Evolutionary conservation across 2,113 vertebrate genomes (phyloP).

Genomic region (Crotalus horridus): DNA sequence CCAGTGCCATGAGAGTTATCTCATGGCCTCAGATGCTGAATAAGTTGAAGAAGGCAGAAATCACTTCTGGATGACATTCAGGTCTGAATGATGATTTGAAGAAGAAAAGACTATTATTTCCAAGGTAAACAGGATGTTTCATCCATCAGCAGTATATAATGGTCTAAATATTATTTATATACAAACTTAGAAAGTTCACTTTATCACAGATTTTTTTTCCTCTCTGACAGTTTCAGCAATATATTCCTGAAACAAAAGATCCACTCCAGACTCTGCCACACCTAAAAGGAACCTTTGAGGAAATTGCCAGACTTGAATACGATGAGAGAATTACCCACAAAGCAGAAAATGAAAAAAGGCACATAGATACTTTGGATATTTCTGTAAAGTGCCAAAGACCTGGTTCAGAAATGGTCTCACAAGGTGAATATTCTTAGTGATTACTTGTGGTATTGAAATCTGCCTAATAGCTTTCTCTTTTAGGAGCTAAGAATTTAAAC

Average conservation of each 20-base stretch:
- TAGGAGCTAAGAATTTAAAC: slow-evolving; percentile 61
- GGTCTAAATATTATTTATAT: slow-evolving; percentile 59
- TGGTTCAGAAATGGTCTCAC: slow-evolving; percentile 78
- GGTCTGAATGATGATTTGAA: slow-evolving; percentile 70
- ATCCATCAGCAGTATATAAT: slow-evolving; percentile 52
- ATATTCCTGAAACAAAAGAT: slow-evolving; percentile 70
- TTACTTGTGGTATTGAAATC: slow-evolving; percentile 72
- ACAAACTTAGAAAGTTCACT: slow-evolving; percentile 58
- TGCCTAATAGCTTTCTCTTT: slow-evolving; percentile 70
- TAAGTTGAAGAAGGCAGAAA: slow-evolving; percentile 73
- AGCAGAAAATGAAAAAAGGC: slow-evolving; percentile 79
- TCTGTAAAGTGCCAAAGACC: slow-evolving; percentile 75
- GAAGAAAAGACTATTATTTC: slow-evolving; percentile 75
- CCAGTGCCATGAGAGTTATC: slow-evolving; percentile 76
- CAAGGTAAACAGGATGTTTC: slow-evolving; percentile 76
- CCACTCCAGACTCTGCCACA: slow-evolving; percentile 51
- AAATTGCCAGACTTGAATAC: slow-evolving; percentile 75
- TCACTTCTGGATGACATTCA: slow-evolving; percentile 78
- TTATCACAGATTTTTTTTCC: slow-evolving; percentile 44
- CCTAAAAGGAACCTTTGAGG: slow-evolving; percentile 73
- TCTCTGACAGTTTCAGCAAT: slow-evolving; percentile 53
- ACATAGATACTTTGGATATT: slow-evolving; percentile 72
- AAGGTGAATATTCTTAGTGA: slow-evolving; percentile 78
- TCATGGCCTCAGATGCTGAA: slow-evolving; percentile 76
- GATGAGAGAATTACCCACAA: slow-evolving; percentile 72